Conservation (phyloP, 2,797 vertebrate genomes). For the Nannoperca obscura region DNA sequence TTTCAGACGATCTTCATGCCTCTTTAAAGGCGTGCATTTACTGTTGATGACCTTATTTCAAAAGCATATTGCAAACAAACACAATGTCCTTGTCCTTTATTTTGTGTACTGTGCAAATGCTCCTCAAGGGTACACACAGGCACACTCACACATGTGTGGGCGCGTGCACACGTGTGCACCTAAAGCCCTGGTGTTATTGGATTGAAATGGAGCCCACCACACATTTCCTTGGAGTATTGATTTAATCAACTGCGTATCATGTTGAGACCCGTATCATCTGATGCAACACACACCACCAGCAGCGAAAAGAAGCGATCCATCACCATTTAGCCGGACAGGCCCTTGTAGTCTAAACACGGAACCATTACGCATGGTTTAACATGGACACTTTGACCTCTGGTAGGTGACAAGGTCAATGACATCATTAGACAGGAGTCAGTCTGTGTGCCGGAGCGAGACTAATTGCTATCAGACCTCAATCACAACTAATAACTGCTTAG, state of each 20-base stretch:
- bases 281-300: constrained; percentile 80
- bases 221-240: constrained; percentile 86
- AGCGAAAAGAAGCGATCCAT: constrained; percentile 81
- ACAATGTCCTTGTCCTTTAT: constrained; percentile 76
- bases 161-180: constrained; percentile 34
- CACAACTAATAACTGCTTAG: constrained; percentile 80
- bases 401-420: constrained; percentile 84
- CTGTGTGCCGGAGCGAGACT: constrained; percentile 71
- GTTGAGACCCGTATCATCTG: constrained; percentile 83
- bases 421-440: constrained; percentile 81
- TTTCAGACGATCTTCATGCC: constrained; percentile 55
- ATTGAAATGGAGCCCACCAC: constrained; percentile 80
- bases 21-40: constrained; percentile 56
- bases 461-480: constrained; percentile 85
- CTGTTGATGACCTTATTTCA: constrained; percentile 75
- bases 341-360: constrained; percentile 84
- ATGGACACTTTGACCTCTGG: constrained; percentile 83
- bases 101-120: constrained; percentile 53
- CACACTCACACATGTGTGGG: constrained; percentile 26
- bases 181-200: constrained; percentile 77
- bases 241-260: constrained; percentile 85
- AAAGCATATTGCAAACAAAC: constrained; percentile 75
- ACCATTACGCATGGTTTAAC: constrained; percentile 85
- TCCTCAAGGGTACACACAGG: constrained; percentile 63
- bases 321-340: constrained; percentile 83